Evolutionary conservation across 2,888 invertebrate species (phyloP).

Genomic region (Anarsia innoxiella): DNA sequence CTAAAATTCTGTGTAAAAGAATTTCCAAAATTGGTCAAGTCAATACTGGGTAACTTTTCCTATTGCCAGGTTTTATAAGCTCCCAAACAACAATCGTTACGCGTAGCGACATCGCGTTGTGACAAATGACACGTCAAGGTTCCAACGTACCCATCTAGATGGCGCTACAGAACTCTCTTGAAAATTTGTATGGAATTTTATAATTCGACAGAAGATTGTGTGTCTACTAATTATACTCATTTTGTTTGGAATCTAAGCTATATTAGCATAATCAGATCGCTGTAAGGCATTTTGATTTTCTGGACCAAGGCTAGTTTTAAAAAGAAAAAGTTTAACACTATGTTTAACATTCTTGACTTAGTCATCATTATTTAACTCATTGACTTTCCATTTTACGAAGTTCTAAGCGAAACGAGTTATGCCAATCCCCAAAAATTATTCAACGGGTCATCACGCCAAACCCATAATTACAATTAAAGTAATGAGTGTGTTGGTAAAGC

Average conservation of each 20-base stretch:
- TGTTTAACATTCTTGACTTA: too few relatives aligned
- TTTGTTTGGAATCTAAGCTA: neutral
- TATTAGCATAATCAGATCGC: conserved; percentile 4
- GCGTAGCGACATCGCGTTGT: conserved; percentile 65
- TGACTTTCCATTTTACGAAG: neutral
- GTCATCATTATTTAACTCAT: too few relatives aligned
- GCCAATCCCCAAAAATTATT: conserved; percentile 24
- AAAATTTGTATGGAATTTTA: conserved; percentile 11
- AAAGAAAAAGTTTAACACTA: too few relatives aligned
- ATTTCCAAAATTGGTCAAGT: too few relatives aligned
- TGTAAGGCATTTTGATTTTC: neutral
- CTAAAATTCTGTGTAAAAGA: too few relatives aligned
- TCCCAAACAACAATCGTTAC: conserved; percentile 15
- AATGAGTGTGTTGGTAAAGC: conserved; percentile 42
- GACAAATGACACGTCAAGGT: conserved; percentile 56
- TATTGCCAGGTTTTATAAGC: too few relatives aligned
- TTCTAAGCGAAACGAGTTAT: conserved; percentile 18
- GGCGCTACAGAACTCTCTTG: conserved; percentile 34
- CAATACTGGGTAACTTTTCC: too few relatives aligned
- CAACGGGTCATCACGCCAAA: conserved; percentile 20
- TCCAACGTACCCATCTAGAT: conserved; percentile 41
- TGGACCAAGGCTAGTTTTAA: too few relatives aligned
- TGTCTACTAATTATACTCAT: conserved; percentile 2
- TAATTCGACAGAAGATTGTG: conserved; percentile 12
- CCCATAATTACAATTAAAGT: conserved; percentile 57